Percentiles rank a stretch among this genome's conserved stretches.
phyloP scores from a whole-genome alignment of 2,797 vertebrate species.

The Rousettus madagascariensis region DNA sequence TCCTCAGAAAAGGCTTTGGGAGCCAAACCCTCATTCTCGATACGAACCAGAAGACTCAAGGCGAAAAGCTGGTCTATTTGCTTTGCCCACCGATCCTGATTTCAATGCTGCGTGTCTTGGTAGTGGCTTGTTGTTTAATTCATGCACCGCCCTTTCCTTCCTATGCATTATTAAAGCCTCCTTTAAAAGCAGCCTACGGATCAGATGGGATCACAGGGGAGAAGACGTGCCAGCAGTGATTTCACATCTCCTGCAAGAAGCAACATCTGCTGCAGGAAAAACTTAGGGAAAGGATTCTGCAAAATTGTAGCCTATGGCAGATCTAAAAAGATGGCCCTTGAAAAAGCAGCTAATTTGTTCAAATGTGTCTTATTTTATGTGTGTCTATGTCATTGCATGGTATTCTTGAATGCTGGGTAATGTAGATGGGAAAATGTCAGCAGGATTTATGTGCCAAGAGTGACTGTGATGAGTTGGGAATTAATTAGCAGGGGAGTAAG shows the following conservation, averaged over 20 bases:
- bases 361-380: background rate
- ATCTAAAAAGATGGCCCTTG: background rate
- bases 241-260: conserved; percentile 3
- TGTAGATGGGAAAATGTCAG: background rate
- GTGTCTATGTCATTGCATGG: background rate
- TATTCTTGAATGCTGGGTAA: background rate
- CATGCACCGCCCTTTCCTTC: background rate
- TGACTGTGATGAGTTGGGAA: background rate
- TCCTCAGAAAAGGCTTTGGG: conserved; percentile 44
- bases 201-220: conserved; percentile 25
- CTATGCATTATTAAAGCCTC: conserved; percentile 74
- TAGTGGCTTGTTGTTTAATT: conserved; percentile 57
- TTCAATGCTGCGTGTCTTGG: background rate
- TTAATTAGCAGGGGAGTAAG: background rate
- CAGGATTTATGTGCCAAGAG: background rate
- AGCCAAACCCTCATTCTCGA: background rate
- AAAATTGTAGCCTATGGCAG: background rate
- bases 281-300: background rate
- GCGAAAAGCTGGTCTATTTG: background rate
- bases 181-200: conserved; percentile 46
- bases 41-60: conserved; percentile 1
- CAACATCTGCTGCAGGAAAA: conserved; percentile 37
- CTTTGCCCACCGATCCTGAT: conserved; percentile 1
- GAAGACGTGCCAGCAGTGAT: conserved; percentile 21
- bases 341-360: conserved; percentile 27